These are phyloP conservation scores for Chelonus insularis DNA, from an alignment of 1,140 invertebrate species.

Conservation along the genomic window DNA sequence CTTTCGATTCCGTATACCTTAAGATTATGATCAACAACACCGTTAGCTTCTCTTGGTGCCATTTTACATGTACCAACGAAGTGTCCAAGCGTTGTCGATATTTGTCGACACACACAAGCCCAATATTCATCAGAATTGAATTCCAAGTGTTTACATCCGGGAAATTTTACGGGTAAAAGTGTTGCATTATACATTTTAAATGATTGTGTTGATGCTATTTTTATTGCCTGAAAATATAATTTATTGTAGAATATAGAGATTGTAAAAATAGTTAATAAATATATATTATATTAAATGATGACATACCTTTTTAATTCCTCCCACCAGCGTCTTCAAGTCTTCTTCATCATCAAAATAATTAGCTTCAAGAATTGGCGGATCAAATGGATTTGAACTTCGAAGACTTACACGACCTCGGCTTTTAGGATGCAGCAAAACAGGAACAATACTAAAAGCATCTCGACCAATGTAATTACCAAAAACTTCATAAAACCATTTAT, in stretches of 20 bases:
- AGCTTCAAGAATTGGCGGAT: slow-evolving; percentile 74
- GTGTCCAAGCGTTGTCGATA: slow-evolving; percentile 74
- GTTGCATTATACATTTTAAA: slow-evolving; percentile 67
- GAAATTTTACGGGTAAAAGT: slow-evolving; percentile 67
- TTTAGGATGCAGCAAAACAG: slow-evolving; percentile 73
- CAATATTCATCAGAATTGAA: slow-evolving; percentile 74
- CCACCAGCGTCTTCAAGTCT: slow-evolving; percentile 70
- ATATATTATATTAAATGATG: too few relatives aligned
- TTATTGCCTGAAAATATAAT: slow-evolving; percentile 58
- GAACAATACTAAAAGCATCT: slow-evolving; percentile 68
- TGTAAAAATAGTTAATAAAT: too few relatives aligned
- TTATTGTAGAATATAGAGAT: too few relatives aligned
- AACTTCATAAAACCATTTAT: slow-evolving; percentile 65
- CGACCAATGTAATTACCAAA: slow-evolving; percentile 58
- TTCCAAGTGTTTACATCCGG: slow-evolving; percentile 65
- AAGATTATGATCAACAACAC: slow-evolving; percentile 56
- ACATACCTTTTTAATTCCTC: slow-evolving; percentile 74
- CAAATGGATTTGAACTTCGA: slow-evolving; percentile 69
- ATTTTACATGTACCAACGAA: slow-evolving; percentile 71
- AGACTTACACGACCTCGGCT: slow-evolving; percentile 73
- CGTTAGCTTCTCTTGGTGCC: slow-evolving; percentile 50
- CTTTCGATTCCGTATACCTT: slow-evolving; percentile 53
- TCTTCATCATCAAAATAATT: slow-evolving; percentile 74
- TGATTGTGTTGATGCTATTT: slow-evolving; percentile 64
- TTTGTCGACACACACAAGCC: slow-evolving; percentile 70